Evolutionary conservation across 2,113 vertebrate species (phyloP), one percentile per base, ranked within the genome.

Genomic region (Spea multiplicata): DNA sequence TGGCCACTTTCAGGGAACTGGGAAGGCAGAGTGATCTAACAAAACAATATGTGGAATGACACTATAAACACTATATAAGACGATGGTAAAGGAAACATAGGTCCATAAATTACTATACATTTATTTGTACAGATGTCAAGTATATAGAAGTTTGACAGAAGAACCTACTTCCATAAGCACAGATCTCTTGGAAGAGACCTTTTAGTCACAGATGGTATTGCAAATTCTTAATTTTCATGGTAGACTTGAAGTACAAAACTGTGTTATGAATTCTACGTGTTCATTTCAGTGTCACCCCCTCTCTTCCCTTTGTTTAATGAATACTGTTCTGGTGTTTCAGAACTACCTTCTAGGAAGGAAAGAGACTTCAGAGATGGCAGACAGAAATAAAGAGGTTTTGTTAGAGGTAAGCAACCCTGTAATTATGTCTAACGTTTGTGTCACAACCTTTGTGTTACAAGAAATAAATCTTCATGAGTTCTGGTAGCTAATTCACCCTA

Each of bases 291-390:
- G 4, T 48, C 59, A 74, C 55, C 72, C 10, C 47, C 49, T 50
- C 45, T 4, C 4, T 16, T 6, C 30, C 30, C 50, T 74, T 52
- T 48, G 61, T 6, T 45, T 76, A 68, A 68, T 76, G 45, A 48
- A 9, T 44, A 49, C 53, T 76, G 85, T 85, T 64, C 57, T 85
- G 52, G 47, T 46, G 5, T 85, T 86, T 71, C 85, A 99, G 97
- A 99, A 99, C 91, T 99, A 99, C 83, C 94, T 99, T 85, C 85
- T 99, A 83, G 97, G 97, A 83, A 95, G 92, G 87, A 99, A 96
- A 84, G 97, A 99, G 89, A 97, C 94, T 0, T 95, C 92, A 46
- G 97, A 99, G 86, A 98, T 99, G 95, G 96, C 96, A 69, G 97
- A 99, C 83, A 92, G 96, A 88, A 99, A 99, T 84, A 99, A 99